These are phyloP conservation scores for Noctua fimbriata DNA, from an alignment of 2,888 invertebrate genomes.

Conservation along the genomic window DNA sequence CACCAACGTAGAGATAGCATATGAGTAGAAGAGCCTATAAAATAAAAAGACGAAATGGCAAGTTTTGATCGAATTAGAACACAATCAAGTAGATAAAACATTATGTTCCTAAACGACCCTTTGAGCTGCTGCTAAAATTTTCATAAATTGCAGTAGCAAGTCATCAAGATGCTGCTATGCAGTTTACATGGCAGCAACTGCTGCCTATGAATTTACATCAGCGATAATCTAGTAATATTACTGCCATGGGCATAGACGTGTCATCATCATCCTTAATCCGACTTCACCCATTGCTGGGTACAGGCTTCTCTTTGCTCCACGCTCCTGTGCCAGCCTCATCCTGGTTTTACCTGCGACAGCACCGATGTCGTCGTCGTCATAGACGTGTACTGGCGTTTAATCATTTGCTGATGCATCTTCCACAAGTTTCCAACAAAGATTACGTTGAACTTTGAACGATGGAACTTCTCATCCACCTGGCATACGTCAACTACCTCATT, in stretches of 20 bases:
- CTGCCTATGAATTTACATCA: not conserved
- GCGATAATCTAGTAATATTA: not conserved
- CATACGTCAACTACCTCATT: conserved; percentile 31
- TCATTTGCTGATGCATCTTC: too few relatives aligned
- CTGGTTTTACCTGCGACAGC: not conserved
- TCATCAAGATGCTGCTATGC: not conserved
- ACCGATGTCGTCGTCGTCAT: not conserved
- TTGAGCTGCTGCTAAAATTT: not conserved
- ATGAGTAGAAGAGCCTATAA: not conserved
- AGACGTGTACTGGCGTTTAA: not conserved
- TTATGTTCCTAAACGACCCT: not conserved
- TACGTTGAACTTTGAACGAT: not conserved
- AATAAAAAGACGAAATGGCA: not conserved
- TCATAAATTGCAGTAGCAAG: not conserved
- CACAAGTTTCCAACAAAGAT: not conserved
- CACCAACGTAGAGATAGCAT: not conserved
- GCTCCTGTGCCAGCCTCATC: not conserved
- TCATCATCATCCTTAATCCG: not conserved
- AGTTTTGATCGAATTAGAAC: not conserved
- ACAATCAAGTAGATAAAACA: not conserved
- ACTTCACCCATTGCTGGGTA: not conserved
- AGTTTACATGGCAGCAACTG: not conserved
- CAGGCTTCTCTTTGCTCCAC: not conserved
- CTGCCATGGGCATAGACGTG: not conserved
- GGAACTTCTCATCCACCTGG: conserved; percentile 12